Percentiles rank a stretch among this genome's conserved stretches.
Conservation (phyloP, 2,888 invertebrate species). For the Callyntrura guangdongensis region DNA sequence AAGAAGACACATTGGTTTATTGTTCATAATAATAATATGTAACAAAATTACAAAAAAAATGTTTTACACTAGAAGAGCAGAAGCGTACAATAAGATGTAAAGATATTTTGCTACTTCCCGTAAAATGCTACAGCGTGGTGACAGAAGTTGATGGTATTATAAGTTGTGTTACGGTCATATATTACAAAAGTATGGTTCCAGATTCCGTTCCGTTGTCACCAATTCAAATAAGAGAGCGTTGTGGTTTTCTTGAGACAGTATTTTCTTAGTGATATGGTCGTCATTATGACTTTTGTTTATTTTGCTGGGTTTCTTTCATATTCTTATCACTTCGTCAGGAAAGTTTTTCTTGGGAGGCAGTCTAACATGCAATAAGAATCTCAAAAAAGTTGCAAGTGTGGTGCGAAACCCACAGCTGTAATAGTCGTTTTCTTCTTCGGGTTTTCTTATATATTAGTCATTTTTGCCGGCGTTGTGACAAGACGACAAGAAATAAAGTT, state of each 20-base stretch:
- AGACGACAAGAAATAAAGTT: too few relatives aligned
- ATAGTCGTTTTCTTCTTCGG: slow-evolving; percentile 13
- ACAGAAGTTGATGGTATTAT: background rate
- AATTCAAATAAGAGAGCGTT: too few relatives aligned
- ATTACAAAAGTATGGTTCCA: background rate
- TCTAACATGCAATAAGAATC: background rate
- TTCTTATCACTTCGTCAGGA: slow-evolving; percentile 39
- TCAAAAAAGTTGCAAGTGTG: slow-evolving; percentile 39
- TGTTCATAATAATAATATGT: slow-evolving; percentile 49
- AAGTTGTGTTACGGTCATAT: background rate
- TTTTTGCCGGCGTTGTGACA: background rate
- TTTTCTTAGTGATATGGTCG: slow-evolving; percentile 1
- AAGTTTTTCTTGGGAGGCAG: slow-evolving; percentile 14
- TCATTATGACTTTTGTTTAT: slow-evolving; percentile 50
- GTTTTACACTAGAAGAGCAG: slow-evolving; percentile 35
- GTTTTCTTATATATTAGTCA: background rate
- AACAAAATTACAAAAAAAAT: slow-evolving; percentile 55
- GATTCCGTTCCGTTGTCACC: too few relatives aligned
- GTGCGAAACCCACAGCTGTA: slow-evolving; percentile 11
- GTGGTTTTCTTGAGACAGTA: too few relatives aligned
- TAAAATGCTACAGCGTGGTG: background rate
- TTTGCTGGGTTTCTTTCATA: slow-evolving; percentile 51
- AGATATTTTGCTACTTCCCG: background rate
- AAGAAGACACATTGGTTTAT: slow-evolving; percentile 10
- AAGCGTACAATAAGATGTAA: slow-evolving; percentile 12